phyloP scores from a whole-genome alignment of 2,113 vertebrate genomes.

The Chloropsis cyanopogon region DNA sequence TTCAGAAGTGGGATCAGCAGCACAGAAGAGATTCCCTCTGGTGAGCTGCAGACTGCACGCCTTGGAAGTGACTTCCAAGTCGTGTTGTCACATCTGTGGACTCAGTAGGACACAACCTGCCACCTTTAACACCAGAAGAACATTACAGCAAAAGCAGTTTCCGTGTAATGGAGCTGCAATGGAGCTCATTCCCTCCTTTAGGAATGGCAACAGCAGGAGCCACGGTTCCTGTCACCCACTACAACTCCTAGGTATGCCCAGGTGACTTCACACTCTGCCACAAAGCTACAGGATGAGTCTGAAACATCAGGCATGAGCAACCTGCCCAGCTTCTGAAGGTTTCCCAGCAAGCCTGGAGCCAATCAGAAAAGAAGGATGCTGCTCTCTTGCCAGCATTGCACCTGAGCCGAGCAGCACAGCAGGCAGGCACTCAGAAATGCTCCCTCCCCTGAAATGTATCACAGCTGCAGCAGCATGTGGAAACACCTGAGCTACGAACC shows the following conservation, averaged over 20 bases:
- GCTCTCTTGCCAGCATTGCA: background rate
- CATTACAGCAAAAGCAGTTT: background rate
- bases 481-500: background rate
- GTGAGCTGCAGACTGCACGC: rapidly evolving
- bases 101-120: background rate
- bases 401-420: constrained; percentile 1
- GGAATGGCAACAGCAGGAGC: background rate
- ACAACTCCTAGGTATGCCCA: background rate
- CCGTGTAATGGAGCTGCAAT: rapidly evolving
- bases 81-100: background rate
- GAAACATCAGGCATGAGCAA: background rate
- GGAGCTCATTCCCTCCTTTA: background rate
- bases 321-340: background rate
- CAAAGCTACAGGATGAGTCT: background rate
- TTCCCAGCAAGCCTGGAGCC: background rate
- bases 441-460: background rate
- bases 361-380: background rate
- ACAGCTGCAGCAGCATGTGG: background rate
- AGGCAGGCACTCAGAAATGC: background rate
- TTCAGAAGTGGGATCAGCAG: background rate
- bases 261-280: background rate
- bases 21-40: background rate
- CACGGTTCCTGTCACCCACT: rapidly evolving
- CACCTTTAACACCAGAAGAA: background rate
- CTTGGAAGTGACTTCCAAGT: background rate